These are phyloP conservation scores for Furcifer pardalis DNA, from an alignment of 2,797 vertebrate genomes.

Conservation along the genomic window DNA sequence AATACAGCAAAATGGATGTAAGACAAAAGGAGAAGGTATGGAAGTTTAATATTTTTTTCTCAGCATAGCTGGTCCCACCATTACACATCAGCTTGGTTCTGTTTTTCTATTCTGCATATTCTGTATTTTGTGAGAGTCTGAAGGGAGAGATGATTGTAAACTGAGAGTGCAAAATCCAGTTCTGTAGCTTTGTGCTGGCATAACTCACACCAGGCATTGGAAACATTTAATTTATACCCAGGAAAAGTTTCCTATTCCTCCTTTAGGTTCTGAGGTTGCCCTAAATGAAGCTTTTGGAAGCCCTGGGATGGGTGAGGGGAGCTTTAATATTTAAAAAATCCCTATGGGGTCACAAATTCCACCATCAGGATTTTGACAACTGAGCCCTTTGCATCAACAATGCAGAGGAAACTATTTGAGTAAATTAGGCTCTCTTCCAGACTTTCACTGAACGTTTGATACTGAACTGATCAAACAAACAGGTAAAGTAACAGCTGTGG, in stretches of 20 bases:
- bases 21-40: background rate
- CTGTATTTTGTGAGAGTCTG: background rate
- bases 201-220: no score
- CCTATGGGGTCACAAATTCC: no score
- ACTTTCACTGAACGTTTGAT: background rate
- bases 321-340: no score
- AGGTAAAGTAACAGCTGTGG: background rate
- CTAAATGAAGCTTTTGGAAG: no score
- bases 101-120: no score
- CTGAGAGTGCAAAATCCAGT: background rate
- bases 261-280: no score
- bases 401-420: background rate
- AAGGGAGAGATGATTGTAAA: background rate
- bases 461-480: background rate
- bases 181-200: no score
- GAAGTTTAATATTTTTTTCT: background rate
- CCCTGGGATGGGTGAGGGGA: no score
- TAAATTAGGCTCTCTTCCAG: background rate
- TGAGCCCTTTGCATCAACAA: background rate
- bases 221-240: no score
- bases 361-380: no score
- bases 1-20: background rate
- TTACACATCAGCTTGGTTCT: no score
- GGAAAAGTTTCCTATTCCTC: no score
- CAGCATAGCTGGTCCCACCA: background rate